Conservation (phyloP, 2,888 invertebrate species). For the Epirrhoe alternata region DNA sequence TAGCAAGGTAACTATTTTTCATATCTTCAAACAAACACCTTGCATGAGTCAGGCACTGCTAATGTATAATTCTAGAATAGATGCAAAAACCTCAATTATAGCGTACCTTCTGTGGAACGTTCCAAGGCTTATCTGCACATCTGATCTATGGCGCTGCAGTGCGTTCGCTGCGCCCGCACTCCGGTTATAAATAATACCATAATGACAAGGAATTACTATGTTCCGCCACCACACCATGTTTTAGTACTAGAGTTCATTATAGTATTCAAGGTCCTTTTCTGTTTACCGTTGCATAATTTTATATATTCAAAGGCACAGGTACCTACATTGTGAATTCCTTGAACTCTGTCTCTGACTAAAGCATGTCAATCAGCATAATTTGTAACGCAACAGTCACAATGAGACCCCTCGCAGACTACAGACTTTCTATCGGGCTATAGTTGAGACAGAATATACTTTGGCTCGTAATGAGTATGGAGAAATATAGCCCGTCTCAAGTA, state of each 20-base stretch:
- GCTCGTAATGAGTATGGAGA: no score
- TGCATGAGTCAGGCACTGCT: neutral
- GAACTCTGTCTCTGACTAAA: no score
- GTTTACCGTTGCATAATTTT: conserved; percentile 61
- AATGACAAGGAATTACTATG: conserved; percentile 83
- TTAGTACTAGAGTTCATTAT: conserved; percentile 65
- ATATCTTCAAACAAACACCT: neutral
- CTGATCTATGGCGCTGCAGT: conserved; percentile 55
- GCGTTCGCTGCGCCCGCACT: conserved; percentile 61
- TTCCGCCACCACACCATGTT: conserved; percentile 72
- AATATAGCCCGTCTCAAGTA: no score
- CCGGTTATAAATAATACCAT: conserved; percentile 80
- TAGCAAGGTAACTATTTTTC: neutral
- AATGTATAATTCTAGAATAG: neutral
- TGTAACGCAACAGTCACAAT: no score
- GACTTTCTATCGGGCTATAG: no score
- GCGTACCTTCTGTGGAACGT: neutral
- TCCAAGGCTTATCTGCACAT: conserved; percentile 38
- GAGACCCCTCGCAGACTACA: no score
- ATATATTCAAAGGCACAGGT: conserved; percentile 2
- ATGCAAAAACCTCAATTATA: conserved; percentile 1
- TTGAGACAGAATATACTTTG: no score
- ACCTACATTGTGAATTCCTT: neutral
- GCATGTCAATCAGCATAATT: no score
- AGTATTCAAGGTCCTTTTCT: conserved; percentile 50